Evolutionary conservation across 2,797 vertebrate genomes (phyloP).

Genomic region (Vipera latastei): DNA sequence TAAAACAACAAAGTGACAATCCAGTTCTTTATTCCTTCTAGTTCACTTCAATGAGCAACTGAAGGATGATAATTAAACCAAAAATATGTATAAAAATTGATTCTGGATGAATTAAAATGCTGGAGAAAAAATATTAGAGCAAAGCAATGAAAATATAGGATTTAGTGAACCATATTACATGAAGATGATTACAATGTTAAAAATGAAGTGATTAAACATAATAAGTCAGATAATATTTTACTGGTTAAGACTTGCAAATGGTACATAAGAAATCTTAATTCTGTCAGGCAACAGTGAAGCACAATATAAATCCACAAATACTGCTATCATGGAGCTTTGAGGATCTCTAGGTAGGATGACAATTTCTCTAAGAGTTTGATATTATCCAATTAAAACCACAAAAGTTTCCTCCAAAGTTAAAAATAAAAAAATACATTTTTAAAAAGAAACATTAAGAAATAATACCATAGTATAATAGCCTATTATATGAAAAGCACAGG

Average conservation of each 20-base stretch:
- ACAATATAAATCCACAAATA: not conserved
- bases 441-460: not conserved
- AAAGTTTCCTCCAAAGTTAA: not conserved
- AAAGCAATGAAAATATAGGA: not conserved
- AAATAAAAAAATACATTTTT: not conserved
- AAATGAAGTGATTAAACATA: not conserved
- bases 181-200: not conserved
- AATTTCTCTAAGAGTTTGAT: not conserved
- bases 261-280: not conserved
- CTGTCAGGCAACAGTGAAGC: not conserved
- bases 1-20: not conserved
- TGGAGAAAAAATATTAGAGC: not conserved
- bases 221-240: not conserved
- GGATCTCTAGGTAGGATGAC: not conserved
- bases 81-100: not conserved
- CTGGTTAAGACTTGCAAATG: not conserved
- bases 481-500: not conserved
- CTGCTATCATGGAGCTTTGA: not conserved
- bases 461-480: not conserved
- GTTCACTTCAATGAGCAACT: not conserved
- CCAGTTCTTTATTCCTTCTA: not conserved
- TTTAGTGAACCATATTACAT: not conserved
- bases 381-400: not conserved
- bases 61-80: not conserved
- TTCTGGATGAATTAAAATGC: not conserved